Conservation (phyloP, 2,797 vertebrate species). For the Notamacropus eugenii region DNA sequence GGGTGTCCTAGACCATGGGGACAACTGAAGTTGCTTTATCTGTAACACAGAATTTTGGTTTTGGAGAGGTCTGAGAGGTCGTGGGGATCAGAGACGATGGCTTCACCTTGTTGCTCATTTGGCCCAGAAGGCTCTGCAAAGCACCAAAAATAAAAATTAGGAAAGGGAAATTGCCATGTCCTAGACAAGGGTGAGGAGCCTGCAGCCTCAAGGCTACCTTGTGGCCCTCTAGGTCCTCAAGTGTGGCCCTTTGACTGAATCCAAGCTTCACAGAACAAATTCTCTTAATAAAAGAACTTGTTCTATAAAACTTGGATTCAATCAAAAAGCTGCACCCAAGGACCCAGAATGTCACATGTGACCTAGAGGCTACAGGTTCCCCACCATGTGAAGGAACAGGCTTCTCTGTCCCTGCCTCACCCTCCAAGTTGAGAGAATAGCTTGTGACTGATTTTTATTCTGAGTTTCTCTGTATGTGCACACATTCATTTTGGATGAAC, state of each 20-base stretch:
- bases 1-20: background rate
- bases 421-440: background rate
- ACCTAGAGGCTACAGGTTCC: no score
- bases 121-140: background rate
- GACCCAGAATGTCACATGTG: no score
- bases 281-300: no score
- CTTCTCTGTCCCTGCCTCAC: background rate
- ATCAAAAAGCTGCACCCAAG: no score
- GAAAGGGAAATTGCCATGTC: background rate
- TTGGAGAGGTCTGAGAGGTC: background rate
- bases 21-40: background rate
- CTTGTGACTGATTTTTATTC: background rate
- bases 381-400: background rate
- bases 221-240: no score
- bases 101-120: background rate
- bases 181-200: background rate
- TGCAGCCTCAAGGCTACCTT: no score
- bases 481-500: background rate
- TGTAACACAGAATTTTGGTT: background rate
- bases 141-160: background rate
- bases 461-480: background rate
- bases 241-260: no score
- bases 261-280: no score
- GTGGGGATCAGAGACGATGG: background rate
- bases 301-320: no score